A percentile compares a stretch with the other conserved stretches of the same genome.
These are phyloP conservation scores for Bimastos eiseni DNA, from an alignment of 2,888 invertebrate genomes.

Conservation along the genomic window DNA sequence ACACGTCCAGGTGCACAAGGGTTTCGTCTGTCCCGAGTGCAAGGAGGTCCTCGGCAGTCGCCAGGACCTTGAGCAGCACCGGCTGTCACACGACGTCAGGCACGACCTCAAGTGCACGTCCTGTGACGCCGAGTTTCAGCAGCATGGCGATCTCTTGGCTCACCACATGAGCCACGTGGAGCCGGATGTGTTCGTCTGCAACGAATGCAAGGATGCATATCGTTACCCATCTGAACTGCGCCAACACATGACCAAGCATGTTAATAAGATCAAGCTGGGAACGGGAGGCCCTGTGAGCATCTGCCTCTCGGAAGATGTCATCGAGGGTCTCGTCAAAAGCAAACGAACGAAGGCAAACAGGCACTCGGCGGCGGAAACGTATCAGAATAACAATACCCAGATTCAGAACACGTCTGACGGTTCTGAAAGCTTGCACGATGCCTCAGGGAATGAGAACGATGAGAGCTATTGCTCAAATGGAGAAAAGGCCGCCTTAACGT, in stretches of 20 bases:
- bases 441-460: neutral
- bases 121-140: neutral
- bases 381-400: neutral
- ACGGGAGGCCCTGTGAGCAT: neutral
- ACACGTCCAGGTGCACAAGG: conserved; percentile 35
- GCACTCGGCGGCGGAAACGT: neutral
- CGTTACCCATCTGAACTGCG: conserved; percentile 8
- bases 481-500: neutral
- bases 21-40: conserved; percentile 24
- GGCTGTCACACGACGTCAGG: neutral
- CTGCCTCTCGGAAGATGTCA: neutral
- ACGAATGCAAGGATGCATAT: neutral
- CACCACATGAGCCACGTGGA: neutral
- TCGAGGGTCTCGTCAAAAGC: conserved; percentile 16
- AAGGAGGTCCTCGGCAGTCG: neutral
- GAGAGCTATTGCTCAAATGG: neutral
- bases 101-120: conserved; percentile 17
- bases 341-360: neutral
- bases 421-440: neutral
- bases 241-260: conserved; percentile 17
- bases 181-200: conserved; percentile 15
- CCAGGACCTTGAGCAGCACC: neutral
- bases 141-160: neutral
- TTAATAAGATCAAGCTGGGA: neutral
- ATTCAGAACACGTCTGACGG: neutral